Percentiles rank a stretch among this genome's conserved stretches.
Evolutionary conservation across 2,888 invertebrate genomes (phyloP).

Genomic region (Drosophila lutescens): DNA sequence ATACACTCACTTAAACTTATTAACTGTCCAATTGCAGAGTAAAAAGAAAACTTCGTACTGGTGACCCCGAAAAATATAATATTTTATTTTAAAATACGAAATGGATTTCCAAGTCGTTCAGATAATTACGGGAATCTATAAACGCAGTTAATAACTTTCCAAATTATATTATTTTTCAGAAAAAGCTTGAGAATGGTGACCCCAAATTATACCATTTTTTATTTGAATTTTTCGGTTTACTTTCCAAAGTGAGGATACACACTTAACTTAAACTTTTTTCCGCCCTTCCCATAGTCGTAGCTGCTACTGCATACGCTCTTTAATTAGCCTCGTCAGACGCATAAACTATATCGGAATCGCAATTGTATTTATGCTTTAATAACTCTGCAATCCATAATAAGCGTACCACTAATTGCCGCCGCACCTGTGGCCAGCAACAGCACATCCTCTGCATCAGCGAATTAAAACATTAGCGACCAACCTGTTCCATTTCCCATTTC

Average conservation of each 20-base stretch:
- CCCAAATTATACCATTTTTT: background rate
- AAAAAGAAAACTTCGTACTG: too few relatives aligned
- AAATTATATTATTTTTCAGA: too few relatives aligned
- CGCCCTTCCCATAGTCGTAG: background rate
- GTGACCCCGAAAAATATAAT: too few relatives aligned
- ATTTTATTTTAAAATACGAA: too few relatives aligned
- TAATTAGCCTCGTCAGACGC: conserved; percentile 20
- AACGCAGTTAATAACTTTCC: too few relatives aligned
- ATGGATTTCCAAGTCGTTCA: too few relatives aligned
- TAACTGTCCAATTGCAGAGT: too few relatives aligned
- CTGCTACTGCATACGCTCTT: conserved; percentile 12
- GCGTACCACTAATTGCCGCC: conserved; percentile 41
- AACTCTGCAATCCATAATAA: conserved; percentile 29
- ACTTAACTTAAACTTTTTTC: background rate
- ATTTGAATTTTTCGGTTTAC: background rate
- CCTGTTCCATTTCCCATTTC: conserved; percentile 63
- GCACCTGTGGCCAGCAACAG: conserved; percentile 33
- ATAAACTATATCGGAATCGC: conserved; percentile 36
- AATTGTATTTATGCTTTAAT: conserved; percentile 43
- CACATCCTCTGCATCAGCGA: conserved; percentile 43
- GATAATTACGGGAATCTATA: too few relatives aligned
- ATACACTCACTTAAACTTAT: too few relatives aligned
- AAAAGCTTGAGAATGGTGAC: too few relatives aligned
- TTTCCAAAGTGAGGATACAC: background rate
- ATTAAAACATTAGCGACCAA: conserved; percentile 72